Evolutionary conservation across 2,888 invertebrate genomes (phyloP).

Genomic region (Atethmia centrago): DNA sequence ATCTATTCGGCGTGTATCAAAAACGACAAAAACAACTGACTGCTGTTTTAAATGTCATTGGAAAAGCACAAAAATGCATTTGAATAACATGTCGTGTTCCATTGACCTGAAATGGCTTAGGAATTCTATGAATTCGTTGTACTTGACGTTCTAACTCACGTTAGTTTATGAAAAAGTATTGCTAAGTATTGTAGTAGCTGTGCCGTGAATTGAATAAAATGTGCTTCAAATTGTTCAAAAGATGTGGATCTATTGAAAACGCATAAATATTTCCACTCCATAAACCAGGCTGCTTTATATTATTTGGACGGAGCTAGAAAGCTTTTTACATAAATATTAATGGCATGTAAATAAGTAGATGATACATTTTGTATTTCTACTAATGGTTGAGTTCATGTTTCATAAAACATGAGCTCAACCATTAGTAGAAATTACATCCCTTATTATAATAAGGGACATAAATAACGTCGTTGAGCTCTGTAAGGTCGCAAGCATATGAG

Average conservation of each 20-base stretch:
- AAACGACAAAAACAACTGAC: constrained; percentile 6
- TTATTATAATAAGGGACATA: constrained; percentile 48
- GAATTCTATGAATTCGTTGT: constrained; percentile 44
- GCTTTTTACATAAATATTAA: constrained; percentile 47
- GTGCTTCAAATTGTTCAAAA: constrained; percentile 32
- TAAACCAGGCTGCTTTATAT: constrained; percentile 17
- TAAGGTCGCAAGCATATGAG: constrained; percentile 20
- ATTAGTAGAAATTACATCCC: too few relatives aligned
- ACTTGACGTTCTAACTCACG: constrained; percentile 16
- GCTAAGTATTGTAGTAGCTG: constrained; percentile 11
- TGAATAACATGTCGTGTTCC: constrained; percentile 44
- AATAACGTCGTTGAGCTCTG: constrained; percentile 18
- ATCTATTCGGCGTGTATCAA: neutral
- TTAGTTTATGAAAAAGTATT: constrained; percentile 37
- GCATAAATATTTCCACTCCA: constrained; percentile 37
- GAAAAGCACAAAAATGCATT: constrained; percentile 48
- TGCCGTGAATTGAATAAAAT: constrained; percentile 37
- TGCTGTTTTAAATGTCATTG: constrained; percentile 24
- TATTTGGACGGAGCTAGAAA: constrained; percentile 32
- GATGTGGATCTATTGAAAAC: constrained; percentile 28
- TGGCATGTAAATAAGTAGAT: constrained; percentile 47
- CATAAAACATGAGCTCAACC: too few relatives aligned
- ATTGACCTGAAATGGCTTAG: constrained; percentile 49
- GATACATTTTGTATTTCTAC: constrained; percentile 35
- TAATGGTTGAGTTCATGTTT: constrained; percentile 48